Base-by-base conservation (phyloP, 2,797 vertebrate species). In the Anniella stebbinsi region DNA sequence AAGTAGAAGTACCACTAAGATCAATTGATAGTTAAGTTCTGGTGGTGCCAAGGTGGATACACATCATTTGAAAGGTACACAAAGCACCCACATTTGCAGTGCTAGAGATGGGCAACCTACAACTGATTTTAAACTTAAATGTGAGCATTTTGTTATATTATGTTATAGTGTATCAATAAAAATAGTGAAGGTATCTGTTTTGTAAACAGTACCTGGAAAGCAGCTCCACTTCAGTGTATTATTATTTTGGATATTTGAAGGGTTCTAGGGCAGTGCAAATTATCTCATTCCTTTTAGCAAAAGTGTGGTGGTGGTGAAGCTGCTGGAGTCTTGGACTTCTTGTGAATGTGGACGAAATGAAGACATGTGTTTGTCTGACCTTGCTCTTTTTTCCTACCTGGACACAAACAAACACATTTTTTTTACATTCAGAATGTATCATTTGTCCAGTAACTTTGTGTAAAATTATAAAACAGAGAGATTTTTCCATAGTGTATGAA, bases 401-500 rank as follows among this genome's bases (percentile, higher is more conserved):
- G 80, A 91, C 87, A 87, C 51, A 17, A 76, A 94, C 2, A 84
- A 17, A 60, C 36, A 73, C 8, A 70, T 13, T 75, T 92, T 94
- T 94, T 92, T 91, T 92, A 92, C 93, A 94, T 94, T 91, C 70
- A 78, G 60, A 92, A 91, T 93, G 95, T 92, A 96, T 95, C 95
- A 94, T 96, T 95, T 87, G 89, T 95, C 91, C 89, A 95, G 86
- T 95, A 93, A 92, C 95, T 51, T 30, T 78, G 45, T 78, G 45
- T 33, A 78, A 78, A 48, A 48, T 78, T 94, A 88, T 85, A 51
- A 93, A 91, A 95, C 96, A 97, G 96, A 92, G 80, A 90, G 93
- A 92, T 85, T 94, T 77, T 88, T 94, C 89, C 91, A 90, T 93
- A 91, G 87, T 90, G 21, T 91, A 93, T 93, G 88, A 94, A 91